A percentile compares a stretch with the other conserved stretches of the same genome.
Conservation (phyloP, 2,797 vertebrate species). For the Novumbra hubbsi region DNA sequence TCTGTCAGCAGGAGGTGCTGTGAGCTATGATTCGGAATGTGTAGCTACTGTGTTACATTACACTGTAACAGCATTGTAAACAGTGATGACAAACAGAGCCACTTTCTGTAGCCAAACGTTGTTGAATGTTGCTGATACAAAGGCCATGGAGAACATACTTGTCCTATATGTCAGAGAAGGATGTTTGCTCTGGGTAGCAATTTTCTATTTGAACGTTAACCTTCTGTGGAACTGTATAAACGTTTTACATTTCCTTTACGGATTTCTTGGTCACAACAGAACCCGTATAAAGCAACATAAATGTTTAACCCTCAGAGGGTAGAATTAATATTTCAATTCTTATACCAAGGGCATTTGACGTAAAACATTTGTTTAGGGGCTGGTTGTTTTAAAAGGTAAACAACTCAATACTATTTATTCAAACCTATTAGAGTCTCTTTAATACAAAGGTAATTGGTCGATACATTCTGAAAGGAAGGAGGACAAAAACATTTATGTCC, state of each 20-base stretch:
- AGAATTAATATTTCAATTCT: too few relatives aligned
- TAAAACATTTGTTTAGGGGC: background rate
- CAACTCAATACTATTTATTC: background rate
- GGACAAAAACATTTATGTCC: background rate
- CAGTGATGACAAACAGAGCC: constrained; percentile 15
- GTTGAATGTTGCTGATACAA: background rate
- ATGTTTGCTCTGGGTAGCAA: background rate
- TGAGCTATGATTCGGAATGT: constrained; percentile 46
- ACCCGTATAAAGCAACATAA: too few relatives aligned
- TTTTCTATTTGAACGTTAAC: background rate
- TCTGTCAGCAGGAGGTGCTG: constrained; percentile 52
- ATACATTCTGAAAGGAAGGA: background rate
- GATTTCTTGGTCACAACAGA: constrained; percentile 2
- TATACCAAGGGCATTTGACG: background rate
- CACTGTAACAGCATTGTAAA: constrained; percentile 22
- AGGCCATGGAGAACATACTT: background rate
- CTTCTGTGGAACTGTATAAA: background rate
- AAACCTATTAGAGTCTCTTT: background rate
- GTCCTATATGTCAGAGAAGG: background rate
- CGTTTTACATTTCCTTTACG: background rate
- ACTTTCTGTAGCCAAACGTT: background rate
- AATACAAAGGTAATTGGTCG: background rate
- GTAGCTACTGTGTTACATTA: constrained; percentile 8
- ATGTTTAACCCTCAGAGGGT: too few relatives aligned
- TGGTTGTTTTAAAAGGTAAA: constrained; percentile 5